Evolutionary conservation across 2,797 vertebrate genomes (phyloP), one percentile per base, ranked within the genome.

Genomic region (Chelon labrosus): DNA sequence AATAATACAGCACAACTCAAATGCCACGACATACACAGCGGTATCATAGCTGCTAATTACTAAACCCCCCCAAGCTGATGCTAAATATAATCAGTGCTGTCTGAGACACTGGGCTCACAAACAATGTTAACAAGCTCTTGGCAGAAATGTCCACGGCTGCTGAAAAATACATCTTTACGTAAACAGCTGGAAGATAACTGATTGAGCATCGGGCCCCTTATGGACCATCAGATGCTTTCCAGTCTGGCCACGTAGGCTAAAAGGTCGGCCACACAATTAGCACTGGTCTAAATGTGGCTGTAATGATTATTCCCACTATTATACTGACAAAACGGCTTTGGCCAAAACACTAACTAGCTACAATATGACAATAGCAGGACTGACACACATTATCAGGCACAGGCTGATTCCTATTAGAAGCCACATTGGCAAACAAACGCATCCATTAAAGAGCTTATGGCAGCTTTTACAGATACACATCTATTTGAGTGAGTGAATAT

Each of bases 261-360:
- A 55, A 70, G 83, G 65, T 53, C 77, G 75, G 57, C 77, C 54
- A 62, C 76, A 79, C 73, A 88, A 88, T 88, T 89, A 90, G 76
- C 37, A 39, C 9, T 73, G 73, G 72, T 71, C 52, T 37, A 82
- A 80, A 79, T 85, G 71, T 50, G 72, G 83, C 65, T 76, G 61
- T 86, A 87, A 84, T 89, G 79, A 91, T 85, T 78, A 88, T 84
- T 85, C 70, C 74, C 67, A 70, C 77, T 67, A 85, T 83, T 76
- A 77, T 41, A 73, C 59, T 62, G 56, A 87, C 74, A 84, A 79
- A 87, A 63, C 35, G 55, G 35, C 80, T 79, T 65, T 62, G 75
- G 82, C 79, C 35, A 0, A 82, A 82, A 80, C 56, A 69, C 72
- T 44, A 75, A 82, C 70, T 25, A 69, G 73, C 76, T 51, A 66